Evolutionary conservation across 2,888 invertebrate genomes (phyloP).

Genomic region (Pseudococcus jackbeardsleyi): DNA sequence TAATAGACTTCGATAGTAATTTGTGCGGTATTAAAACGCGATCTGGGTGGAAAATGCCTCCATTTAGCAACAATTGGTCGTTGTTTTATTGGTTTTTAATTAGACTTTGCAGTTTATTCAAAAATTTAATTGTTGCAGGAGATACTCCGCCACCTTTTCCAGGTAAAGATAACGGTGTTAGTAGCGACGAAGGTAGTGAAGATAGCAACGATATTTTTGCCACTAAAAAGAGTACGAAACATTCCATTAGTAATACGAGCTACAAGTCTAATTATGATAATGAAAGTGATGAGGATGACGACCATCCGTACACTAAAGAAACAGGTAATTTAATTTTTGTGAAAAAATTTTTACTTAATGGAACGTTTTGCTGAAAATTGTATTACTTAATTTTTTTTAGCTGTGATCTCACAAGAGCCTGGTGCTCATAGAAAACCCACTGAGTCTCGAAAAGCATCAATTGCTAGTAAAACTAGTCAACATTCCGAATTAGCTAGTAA

Average conservation of each 20-base stretch:
- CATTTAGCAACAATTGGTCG: not conserved
- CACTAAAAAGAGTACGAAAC: slow-evolving; percentile 10
- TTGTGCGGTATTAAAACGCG: not conserved
- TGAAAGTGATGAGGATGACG: slow-evolving; percentile 8
- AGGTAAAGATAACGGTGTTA: slow-evolving; percentile 58
- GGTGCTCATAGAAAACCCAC: not conserved
- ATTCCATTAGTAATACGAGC: slow-evolving; percentile 13
- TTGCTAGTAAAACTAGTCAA: slow-evolving; percentile 22
- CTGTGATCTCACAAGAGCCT: not conserved
- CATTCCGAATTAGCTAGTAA: not conserved
- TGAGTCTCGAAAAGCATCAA: slow-evolving; percentile 17
- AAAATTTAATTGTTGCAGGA: slow-evolving; percentile 48
- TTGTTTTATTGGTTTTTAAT: not conserved
- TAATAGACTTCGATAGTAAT: not conserved
- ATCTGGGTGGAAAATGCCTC: not conserved
- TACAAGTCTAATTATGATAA: not conserved
- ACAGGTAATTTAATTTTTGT: slow-evolving; percentile 24
- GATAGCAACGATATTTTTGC: slow-evolving; percentile 58
- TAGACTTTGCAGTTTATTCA: not conserved
- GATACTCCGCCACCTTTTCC: slow-evolving; percentile 66
- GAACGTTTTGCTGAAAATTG: no score
- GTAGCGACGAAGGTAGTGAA: slow-evolving; percentile 65
- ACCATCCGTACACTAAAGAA: not conserved
- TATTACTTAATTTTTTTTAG: not conserved
- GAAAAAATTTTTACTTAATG: not conserved